A percentile compares a stretch with the other conserved stretches of the same genome.
phyloP scores from a whole-genome alignment of 1,140 invertebrate species.

The Lutraria rhynchaena region DNA sequence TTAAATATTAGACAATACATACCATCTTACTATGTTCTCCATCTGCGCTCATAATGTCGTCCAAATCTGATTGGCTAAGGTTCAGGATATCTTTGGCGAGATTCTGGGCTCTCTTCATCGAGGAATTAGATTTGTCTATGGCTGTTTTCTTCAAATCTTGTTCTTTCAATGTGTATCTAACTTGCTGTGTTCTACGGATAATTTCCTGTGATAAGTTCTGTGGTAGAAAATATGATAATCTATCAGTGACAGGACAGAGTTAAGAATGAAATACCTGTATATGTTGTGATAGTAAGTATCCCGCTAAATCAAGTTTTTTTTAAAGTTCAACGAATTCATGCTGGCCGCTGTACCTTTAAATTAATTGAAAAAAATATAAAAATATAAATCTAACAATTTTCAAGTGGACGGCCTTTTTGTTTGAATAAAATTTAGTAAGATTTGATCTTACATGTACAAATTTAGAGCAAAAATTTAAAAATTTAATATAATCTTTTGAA shows the following conservation, averaged over 20 bases:
- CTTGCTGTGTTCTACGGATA: conserved; percentile 63
- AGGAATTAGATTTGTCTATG: conserved; percentile 62
- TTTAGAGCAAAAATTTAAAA: neutral
- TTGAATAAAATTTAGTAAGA: neutral
- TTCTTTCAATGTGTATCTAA: conserved; percentile 54
- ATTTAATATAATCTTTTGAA: neutral
- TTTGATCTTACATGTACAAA: neutral
- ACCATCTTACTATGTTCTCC: conserved; percentile 61
- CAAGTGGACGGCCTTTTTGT: too few relatives aligned
- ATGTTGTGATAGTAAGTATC: too few relatives aligned
- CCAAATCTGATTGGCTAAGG: conserved; percentile 78
- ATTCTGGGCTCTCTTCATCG: conserved; percentile 72
- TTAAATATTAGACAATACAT: neutral
- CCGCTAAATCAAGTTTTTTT: too few relatives aligned
- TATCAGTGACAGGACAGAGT: too few relatives aligned
- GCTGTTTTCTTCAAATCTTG: conserved; percentile 49
- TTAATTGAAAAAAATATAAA: too few relatives aligned
- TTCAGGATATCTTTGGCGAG: conserved; percentile 79
- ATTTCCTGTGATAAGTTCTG: conserved; percentile 74
- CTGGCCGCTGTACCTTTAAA: too few relatives aligned
- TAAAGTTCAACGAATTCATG: too few relatives aligned
- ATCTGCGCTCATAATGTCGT: conserved; percentile 81
- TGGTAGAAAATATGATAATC: too few relatives aligned
- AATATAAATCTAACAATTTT: too few relatives aligned
- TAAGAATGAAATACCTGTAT: too few relatives aligned